phyloP scores from a whole-genome alignment of 2,888 invertebrate genomes.

The Tachina fera region DNA sequence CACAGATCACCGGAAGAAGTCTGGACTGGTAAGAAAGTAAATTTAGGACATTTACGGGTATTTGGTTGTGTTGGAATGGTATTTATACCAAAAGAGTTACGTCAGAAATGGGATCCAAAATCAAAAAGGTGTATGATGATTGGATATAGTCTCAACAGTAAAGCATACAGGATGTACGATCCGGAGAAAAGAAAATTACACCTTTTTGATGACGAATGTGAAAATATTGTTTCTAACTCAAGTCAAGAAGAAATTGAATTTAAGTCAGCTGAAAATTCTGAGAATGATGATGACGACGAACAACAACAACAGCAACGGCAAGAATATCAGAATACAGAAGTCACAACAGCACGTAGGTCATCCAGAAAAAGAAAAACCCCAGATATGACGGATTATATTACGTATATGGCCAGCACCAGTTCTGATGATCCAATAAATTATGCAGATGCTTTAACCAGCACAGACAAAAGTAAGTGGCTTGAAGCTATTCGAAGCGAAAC shows the following conservation, averaged over 20 bases:
- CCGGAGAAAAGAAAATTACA: conserved; percentile 15
- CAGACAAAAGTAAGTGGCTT: background rate
- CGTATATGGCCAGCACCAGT: conserved; percentile 4
- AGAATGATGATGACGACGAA: background rate
- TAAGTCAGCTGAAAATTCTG: conserved; percentile 6
- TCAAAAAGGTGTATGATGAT: conserved; percentile 41
- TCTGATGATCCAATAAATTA: background rate
- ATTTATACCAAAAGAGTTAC: conserved; percentile 28
- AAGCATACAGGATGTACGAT: conserved; percentile 46
- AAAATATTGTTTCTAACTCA: background rate
- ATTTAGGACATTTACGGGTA: conserved; percentile 20
- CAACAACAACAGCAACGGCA: background rate
- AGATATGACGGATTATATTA: conserved; percentile 22
- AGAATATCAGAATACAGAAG: background rate
- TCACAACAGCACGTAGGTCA: background rate
- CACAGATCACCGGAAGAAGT: conserved; percentile 17
- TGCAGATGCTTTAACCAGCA: background rate
- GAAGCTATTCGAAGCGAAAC: conserved; percentile 28
- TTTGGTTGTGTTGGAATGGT: conserved; percentile 52
- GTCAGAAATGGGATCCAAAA: conserved; percentile 33
- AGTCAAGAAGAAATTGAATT: background rate
- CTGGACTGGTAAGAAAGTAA: conserved; percentile 17
- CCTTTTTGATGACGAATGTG: background rate
- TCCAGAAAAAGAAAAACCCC: conserved; percentile 23
- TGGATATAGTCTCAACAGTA: conserved; percentile 22